Conservation (phyloP, 1,140 invertebrate species). For the Drosophila simulans region DNA sequence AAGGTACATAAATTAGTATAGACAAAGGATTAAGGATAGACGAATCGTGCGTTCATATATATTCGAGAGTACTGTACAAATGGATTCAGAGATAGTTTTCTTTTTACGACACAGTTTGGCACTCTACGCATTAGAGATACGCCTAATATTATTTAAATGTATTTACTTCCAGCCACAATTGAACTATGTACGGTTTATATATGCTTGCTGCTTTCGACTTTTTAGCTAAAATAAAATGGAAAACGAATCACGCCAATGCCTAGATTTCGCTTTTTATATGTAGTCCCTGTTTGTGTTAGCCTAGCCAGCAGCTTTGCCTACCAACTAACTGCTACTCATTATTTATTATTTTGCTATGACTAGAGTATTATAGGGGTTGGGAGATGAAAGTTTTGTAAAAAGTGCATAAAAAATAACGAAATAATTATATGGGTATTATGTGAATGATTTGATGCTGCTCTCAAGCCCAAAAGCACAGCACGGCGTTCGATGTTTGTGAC, state of each 20-base stretch:
- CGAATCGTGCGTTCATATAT: constrained; percentile 32
- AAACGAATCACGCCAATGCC: constrained; percentile 26
- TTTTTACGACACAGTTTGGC: constrained; percentile 29
- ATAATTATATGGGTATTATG: constrained; percentile 53
- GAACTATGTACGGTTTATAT: constrained; percentile 54
- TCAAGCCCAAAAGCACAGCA: constrained; percentile 8
- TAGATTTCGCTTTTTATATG: constrained; percentile 40
- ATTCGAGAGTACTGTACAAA: constrained; percentile 63
- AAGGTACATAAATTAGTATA: constrained; percentile 42
- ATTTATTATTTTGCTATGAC: constrained; percentile 72
- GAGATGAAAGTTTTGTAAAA: constrained; percentile 61
- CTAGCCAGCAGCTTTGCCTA: constrained; percentile 64
- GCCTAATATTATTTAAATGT: constrained; percentile 52
- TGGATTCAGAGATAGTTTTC: constrained; percentile 28
- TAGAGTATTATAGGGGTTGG: constrained; percentile 58
- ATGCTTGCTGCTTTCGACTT: constrained; percentile 60
- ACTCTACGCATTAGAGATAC: constrained; percentile 32
- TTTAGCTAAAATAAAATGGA: constrained; percentile 34
- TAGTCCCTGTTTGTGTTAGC: constrained; percentile 43
- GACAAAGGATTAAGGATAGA: constrained; percentile 9
- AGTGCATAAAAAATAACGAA: constrained; percentile 63
- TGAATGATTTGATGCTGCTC: constrained; percentile 38
- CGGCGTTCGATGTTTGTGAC: constrained; percentile 18
- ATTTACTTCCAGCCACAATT: constrained; percentile 76
- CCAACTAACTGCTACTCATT: constrained; percentile 61